Conservation (phyloP, 2,113 vertebrate genomes). For the Erinaceus europaeus region DNA sequence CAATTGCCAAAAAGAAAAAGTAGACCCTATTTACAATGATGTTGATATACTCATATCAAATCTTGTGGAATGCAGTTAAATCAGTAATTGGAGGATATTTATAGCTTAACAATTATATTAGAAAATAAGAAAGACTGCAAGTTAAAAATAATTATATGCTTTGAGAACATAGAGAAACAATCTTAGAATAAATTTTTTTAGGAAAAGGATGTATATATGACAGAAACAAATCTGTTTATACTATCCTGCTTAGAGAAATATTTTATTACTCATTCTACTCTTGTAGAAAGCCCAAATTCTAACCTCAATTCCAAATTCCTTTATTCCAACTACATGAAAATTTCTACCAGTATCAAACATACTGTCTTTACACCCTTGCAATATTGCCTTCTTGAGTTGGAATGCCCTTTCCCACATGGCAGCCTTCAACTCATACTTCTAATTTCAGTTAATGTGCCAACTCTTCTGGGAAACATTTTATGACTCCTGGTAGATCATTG, state of each 20-base stretch:
- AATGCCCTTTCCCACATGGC: background rate
- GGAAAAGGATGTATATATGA: too few species aligned
- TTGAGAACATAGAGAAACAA: too few species aligned
- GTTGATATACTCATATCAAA: too few species aligned
- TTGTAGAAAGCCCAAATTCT: background rate
- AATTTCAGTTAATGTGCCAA: background rate
- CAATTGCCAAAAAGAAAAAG: too few species aligned
- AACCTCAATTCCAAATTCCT: background rate
- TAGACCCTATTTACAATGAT: too few species aligned
- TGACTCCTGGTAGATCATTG: background rate
- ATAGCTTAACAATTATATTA: too few species aligned
- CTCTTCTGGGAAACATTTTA: background rate
- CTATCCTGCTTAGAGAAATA: too few species aligned
- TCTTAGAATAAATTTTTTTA: too few species aligned
- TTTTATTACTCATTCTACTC: background rate
- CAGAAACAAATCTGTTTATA: too few species aligned
- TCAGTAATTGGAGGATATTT: too few species aligned
- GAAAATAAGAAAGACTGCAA: background rate
- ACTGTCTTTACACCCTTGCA: background rate
- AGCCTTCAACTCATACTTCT: background rate
- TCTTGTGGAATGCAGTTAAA: too few species aligned
- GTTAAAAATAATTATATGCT: background rate
- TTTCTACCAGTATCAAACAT: background rate
- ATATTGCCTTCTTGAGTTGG: background rate
- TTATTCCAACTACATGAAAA: background rate